These are phyloP conservation scores for Ceratotherium simum DNA, from an alignment of 2,113 vertebrate genomes.

Conservation along the genomic window DNA sequence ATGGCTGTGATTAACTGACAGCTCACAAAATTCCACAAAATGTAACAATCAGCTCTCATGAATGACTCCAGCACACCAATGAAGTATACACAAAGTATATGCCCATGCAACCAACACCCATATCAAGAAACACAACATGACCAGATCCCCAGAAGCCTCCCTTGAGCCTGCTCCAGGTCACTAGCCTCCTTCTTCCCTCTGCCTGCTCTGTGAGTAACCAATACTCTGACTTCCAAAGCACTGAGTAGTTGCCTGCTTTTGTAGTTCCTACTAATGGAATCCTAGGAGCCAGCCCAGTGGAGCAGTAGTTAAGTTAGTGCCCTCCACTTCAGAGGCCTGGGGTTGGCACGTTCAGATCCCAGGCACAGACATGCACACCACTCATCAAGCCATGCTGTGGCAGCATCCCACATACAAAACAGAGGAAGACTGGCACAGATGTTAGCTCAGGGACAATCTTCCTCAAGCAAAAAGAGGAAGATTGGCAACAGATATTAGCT, in stretches of 20 bases:
- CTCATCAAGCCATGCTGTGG: too few species aligned
- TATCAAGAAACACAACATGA: background rate
- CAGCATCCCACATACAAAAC: too few species aligned
- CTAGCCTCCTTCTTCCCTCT: background rate
- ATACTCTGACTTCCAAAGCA: background rate
- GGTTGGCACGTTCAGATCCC: too few species aligned
- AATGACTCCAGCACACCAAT: background rate
- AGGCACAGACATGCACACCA: too few species aligned
- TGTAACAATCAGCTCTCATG: background rate
- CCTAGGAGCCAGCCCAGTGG: too few species aligned
- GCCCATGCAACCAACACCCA: too few species aligned
- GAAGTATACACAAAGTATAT: background rate
- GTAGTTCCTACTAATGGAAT: background rate
- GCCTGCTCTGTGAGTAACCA: background rate
- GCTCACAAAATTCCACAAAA: background rate
- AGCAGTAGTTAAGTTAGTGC: too few species aligned
- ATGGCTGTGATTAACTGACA: background rate
- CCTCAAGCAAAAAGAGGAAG: too few species aligned
- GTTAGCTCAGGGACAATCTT: too few species aligned
- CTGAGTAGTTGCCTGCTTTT: background rate
- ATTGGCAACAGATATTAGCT: too few species aligned
- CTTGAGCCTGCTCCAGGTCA: rapidly evolving
- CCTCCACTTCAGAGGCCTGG: too few species aligned
- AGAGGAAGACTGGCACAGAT: too few species aligned
- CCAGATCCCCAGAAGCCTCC: background rate